Conservation (phyloP, 2,888 invertebrate species). For the Hermaeophaga mercurialis region DNA sequence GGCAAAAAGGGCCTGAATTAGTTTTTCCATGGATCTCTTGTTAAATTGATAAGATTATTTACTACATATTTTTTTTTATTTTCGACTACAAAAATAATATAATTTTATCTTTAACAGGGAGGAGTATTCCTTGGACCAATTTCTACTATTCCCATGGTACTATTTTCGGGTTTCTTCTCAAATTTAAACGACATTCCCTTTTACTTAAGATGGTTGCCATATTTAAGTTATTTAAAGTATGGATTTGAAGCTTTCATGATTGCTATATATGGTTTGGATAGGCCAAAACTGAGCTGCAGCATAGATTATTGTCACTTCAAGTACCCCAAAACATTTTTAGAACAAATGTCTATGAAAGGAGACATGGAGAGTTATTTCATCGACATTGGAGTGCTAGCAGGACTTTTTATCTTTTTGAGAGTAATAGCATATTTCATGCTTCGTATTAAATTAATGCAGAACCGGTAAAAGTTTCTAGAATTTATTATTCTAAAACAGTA, state of each 20-base stretch:
- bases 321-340: slow-evolving; percentile 79
- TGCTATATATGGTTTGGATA: slow-evolving; percentile 86
- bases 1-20: no score
- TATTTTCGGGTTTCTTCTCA: slow-evolving; percentile 95
- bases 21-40: no score
- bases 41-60: no score
- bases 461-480: slow-evolving; percentile 34
- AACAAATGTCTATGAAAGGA: slow-evolving; percentile 83
- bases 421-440: slow-evolving; percentile 82
- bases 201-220: slow-evolving; percentile 88
- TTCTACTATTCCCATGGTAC: slow-evolving; percentile 86
- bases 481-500: slow-evolving; percentile 12
- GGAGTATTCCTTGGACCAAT: slow-evolving; percentile 85
- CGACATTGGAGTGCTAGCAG: slow-evolving; percentile 80
- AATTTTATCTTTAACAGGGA: slow-evolving; percentile 56
- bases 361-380: slow-evolving; percentile 71
- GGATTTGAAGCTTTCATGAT: slow-evolving; percentile 93
- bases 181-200: slow-evolving; percentile 89
- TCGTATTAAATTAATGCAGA: slow-evolving; percentile 70
- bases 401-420: slow-evolving; percentile 79
- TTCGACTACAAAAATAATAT: no score
- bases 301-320: slow-evolving; percentile 84
- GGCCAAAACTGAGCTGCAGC: slow-evolving; percentile 81
- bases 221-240: slow-evolving; percentile 88
- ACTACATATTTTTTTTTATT: no score